Conservation (phyloP, 2,113 vertebrate genomes). For the Nymphicus hollandicus region DNA sequence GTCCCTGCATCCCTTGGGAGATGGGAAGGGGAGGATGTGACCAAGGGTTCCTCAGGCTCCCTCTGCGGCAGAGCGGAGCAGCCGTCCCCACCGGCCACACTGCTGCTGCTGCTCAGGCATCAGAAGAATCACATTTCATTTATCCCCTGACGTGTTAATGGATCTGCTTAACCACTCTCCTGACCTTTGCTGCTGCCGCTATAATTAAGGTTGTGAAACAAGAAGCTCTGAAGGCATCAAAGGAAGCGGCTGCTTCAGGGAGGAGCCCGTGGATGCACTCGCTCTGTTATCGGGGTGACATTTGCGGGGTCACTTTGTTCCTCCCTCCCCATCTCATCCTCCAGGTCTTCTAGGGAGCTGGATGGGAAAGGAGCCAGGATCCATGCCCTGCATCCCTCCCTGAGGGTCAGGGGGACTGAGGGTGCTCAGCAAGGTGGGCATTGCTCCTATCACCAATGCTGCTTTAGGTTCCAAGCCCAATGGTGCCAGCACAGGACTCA, state of each 20-base stretch:
- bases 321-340: background rate
- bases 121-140: slow-evolving; percentile 51
- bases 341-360: background rate
- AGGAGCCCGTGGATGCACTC: background rate
- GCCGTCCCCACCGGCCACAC: background rate
- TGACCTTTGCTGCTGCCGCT: slow-evolving; percentile 53
- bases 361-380: background rate
- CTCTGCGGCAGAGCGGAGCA: background rate
- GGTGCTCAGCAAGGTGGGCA: background rate
- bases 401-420: rapidly evolving
- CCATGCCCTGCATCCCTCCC: rapidly evolving
- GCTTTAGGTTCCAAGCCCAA: rapidly evolving
- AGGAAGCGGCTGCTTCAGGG: slow-evolving; percentile 6
- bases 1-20: background rate
- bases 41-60: background rate
- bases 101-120: background rate
- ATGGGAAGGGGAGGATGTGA: background rate
- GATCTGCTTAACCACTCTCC: slow-evolving; percentile 48
- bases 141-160: slow-evolving; percentile 58
- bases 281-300: background rate
- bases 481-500: rapidly evolving
- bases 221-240: slow-evolving; percentile 59
- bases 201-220: slow-evolving; percentile 67
- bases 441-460: rapidly evolving
- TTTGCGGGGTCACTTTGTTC: background rate